Evolutionary conservation across 2,113 vertebrate species (phyloP), one percentile per base, ranked within the genome.

Genomic region (Psammodynastes pulverulentus): DNA sequence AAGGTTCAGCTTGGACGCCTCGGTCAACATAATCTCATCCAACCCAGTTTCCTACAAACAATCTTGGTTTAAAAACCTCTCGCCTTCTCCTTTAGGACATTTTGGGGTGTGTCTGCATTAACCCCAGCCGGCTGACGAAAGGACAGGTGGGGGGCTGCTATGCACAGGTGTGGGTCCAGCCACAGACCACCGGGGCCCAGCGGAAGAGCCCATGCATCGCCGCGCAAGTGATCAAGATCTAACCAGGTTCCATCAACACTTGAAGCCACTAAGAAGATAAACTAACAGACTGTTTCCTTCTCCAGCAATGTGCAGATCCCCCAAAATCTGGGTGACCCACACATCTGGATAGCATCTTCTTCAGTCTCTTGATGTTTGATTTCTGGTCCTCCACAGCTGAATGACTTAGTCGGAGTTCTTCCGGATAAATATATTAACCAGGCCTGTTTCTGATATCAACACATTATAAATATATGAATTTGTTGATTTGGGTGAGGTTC

Each of bases 91-190:
- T 24, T 13, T 94, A 99, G 99, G 98, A 99, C 0, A 96, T 99
- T 90, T 96, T 98, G 2, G 98, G 99, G 93, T 99, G 99, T 0
- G 90, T 99, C 9, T 99, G 99, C 29, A 91, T 99, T 96, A 99
- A 99, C 79, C 99, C 99, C 0, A 99, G 98, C 1, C 98, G 99
- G 0, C 96, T 99, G 93, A 99, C 99, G 5, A 99, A 99, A 96
- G 99, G 99, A 23, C 98, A 98, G 46, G 98, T 99, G 1, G 99
- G 99, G 0, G 99, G 99, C 85, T 99, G 99, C n/a, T 99, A 98
- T 0, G 95, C 98, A 53, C 97, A 98, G 29, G 95, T 99, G 79
- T 97, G 98, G 29, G 21, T 98, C 29, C 96, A 96, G 51, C 94
- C 94, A 39, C 94, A 92, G 23, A 34, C 45, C 4, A 0, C 17